Base-by-base conservation (phyloP, 2,888 invertebrate genomes). In the Tinea trinotella region DNA sequence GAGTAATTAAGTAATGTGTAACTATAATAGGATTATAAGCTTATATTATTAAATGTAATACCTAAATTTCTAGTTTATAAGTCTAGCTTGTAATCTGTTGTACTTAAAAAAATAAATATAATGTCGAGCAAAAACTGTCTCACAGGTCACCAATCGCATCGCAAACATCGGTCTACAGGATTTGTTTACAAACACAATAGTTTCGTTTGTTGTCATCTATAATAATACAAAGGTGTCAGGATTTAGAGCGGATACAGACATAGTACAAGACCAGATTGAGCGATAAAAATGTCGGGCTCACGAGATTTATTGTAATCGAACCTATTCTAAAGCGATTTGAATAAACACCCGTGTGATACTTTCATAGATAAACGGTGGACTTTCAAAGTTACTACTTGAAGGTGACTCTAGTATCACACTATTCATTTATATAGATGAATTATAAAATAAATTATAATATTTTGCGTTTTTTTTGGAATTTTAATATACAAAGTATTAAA, bases 241-340 rank as follows among this genome's bases (percentile, higher is more conserved):
- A 15, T 15, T 40, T 15, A 57, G 58, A 70, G 62, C 64, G 66
- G 67, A 70, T 64, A 62, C 64, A 58, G 58, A 50, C 63, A 65
- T 68, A 64, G 59, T 61, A 59, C 58, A 57, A 50, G 59, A 52
- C 30, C 54, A 56, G 56, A 64, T 62, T 63, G 57, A 61, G 54
- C 71, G 70, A 78, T 80, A 79, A 80, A 80, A 77, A 70, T 67
- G 74, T 76, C 73, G 59, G 59, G 60, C 58, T 60, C 62, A 62
- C 62, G 65, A 71, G 76, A 81, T 80, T 77, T 79, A 82, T 77
- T 68, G 76, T 72, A 66, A 70, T 71, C 72, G 62, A 71, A 69
- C 63, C 70, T 66, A 75, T 77, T 71, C 64, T 64, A 59, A 63
- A 59, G 57, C 68, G 67, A 74, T 77, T 76, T 74, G 68, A 76